Conservation (phyloP, 2,113 vertebrate genomes). For the Furnarius figulus region DNA sequence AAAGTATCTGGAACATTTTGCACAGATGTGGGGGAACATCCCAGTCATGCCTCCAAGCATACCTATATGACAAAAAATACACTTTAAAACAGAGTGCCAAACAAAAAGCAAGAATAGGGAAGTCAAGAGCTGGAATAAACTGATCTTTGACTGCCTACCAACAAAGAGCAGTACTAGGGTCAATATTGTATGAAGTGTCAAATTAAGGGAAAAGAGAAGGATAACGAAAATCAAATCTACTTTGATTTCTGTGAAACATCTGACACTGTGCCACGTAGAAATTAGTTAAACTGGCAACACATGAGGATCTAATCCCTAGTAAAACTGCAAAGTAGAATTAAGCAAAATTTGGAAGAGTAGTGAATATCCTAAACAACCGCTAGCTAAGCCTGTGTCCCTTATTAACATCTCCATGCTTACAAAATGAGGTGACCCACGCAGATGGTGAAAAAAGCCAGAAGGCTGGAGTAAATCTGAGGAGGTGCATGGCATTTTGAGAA, state of each 20-base stretch:
- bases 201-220: neutral
- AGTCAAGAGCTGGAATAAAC: neutral
- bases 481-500: neutral
- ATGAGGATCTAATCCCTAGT: neutral
- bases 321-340: neutral
- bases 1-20: neutral
- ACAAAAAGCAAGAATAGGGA: neutral
- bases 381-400: neutral
- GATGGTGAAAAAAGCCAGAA: neutral
- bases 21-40: neutral
- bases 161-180: neutral
- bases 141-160: neutral
- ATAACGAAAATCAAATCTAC: neutral
- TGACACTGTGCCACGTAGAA: neutral
- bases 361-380: neutral
- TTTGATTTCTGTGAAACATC: neutral
- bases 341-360: neutral
- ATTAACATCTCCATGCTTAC: neutral
- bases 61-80: neutral
- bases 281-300: neutral
- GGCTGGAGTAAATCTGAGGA: neutral
- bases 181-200: neutral
- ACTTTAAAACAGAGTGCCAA: neutral
- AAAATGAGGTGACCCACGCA: neutral
- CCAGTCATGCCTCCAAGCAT: neutral